Evolutionary conservation across 2,888 invertebrate genomes (phyloP), one percentile per base, ranked within the genome.

Genomic region (Lithophane semibrunnea): DNA sequence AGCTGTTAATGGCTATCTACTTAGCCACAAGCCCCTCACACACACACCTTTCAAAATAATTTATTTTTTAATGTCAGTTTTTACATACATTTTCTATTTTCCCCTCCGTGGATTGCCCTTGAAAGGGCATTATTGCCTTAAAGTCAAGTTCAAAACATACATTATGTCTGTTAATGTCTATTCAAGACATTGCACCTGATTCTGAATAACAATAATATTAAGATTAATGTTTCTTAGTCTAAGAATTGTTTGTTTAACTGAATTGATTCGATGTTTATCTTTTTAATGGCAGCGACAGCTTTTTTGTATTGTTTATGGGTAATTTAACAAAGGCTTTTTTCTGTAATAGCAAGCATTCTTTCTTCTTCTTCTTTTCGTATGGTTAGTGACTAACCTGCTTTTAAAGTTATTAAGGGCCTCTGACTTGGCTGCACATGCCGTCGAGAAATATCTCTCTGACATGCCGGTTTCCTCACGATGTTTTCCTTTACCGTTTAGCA

Each of bases 161-260:
- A 71, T 84, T 75, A 61, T 56, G 21, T 66, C 13, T 84, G 68
- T 82, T 84, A 68, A 47, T 64, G 60, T 65, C n/a, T 37, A 29
- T n/a, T 2, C 29, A 66, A 79, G 70, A 10, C 82, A 80, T 61
- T 84, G 81, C 75, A 85, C 81, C 56, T 64, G 65, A 79, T 68
- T 74, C 29, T 4, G 56, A 80, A 80, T 63, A 84, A 83, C 70
- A 77, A 49, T 67, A 71, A 60, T 82, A 70, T 49, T 18, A 52
- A 82, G 82, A 82, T 82, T 24, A 71, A 84, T 80, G 82, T 37
- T 44, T 42, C 13, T 71, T 49, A 24, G 24, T 24, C n/a, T 29
- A 37, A 72, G 7, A 66, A 42, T 54, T 47, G n/a, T 70, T 66
- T 66, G 71, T 72, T 49, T 42, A 60, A 10, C 24, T 37, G 71